Evolutionary conservation across 1,140 invertebrate genomes (phyloP).

Genomic region (Leptopilina boulardi): DNA sequence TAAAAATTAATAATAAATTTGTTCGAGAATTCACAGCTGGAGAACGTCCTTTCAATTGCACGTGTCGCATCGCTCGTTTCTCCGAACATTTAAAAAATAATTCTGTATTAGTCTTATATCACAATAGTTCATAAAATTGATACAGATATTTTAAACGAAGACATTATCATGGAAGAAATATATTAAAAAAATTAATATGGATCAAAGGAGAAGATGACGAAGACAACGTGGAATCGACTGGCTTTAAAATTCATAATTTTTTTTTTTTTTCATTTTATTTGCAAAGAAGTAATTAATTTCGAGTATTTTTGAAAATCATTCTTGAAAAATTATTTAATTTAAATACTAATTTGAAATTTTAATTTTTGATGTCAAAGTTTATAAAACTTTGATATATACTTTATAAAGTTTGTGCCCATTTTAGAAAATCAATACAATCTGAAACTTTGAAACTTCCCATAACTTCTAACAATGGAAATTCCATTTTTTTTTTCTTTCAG

Average conservation of each 20-base stretch:
- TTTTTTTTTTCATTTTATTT: not conserved
- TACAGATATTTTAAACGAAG: conserved; percentile 3
- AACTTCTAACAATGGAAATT: not conserved
- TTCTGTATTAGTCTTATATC: conserved; percentile 41
- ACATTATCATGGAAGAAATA: conserved; percentile 34
- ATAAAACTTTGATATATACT: not conserved
- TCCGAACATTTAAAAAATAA: conserved; percentile 38
- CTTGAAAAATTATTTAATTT: too few relatives aligned
- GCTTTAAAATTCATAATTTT: not conserved
- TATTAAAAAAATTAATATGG: conserved; percentile 7
- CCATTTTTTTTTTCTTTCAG: not conserved
- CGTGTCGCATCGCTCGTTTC: conserved; percentile 35
- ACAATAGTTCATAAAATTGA: conserved; percentile 39
- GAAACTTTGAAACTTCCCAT: not conserved
- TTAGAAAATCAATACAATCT: not conserved
- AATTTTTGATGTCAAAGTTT: not conserved
- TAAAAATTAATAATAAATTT: conserved; percentile 6
- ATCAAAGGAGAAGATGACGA: conserved; percentile 45
- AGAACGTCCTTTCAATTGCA: conserved; percentile 35
- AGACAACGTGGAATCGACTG: conserved; percentile 32
- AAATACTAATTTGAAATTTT: not conserved
- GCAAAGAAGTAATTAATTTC: conserved; percentile 11
- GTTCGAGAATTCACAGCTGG: conserved; percentile 7
- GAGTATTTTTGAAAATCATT: not conserved
- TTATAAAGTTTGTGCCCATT: conserved; percentile 1